Conservation (phyloP, 2,888 invertebrate genomes). For the Tenthredo livida region DNA sequence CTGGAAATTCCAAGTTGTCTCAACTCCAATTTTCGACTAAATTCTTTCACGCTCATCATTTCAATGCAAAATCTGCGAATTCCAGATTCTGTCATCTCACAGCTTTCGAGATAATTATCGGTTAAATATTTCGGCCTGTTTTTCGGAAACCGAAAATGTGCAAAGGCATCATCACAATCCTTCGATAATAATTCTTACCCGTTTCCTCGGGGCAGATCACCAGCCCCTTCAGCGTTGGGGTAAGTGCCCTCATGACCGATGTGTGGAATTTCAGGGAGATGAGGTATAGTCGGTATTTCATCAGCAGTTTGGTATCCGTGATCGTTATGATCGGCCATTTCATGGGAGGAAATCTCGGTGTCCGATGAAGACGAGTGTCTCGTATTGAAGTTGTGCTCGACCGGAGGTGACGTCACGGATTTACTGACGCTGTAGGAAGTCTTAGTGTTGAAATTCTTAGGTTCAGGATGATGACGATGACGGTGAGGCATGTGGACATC, state of each 20-base stretch:
- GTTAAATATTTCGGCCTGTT: no score
- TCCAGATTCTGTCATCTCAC: no score
- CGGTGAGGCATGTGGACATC: not conserved
- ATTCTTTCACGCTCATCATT: no score
- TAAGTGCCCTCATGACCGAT: conserved; percentile 49
- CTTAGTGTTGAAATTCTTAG: conserved; percentile 35
- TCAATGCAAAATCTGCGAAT: no score
- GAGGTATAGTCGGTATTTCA: conserved; percentile 40
- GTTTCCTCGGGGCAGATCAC: not conserved
- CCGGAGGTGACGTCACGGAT: conserved; percentile 41
- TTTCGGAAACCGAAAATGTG: no score
- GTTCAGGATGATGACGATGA: not conserved
- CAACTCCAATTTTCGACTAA: no score
- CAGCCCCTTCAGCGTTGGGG: not conserved
- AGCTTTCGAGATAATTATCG: no score
- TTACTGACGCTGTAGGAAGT: conserved; percentile 42
- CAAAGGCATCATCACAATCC: no score
- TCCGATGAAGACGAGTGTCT: conserved; percentile 24
- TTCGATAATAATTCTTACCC: not conserved
- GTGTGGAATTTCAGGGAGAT: conserved; percentile 50
- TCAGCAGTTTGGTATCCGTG: not conserved
- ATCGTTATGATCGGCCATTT: not conserved
- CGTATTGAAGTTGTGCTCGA: conserved; percentile 31
- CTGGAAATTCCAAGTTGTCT: no score
- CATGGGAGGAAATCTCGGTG: conserved; percentile 12